phyloP scores from a whole-genome alignment of 2,113 vertebrate species.

The Chaetops frenatus region DNA sequence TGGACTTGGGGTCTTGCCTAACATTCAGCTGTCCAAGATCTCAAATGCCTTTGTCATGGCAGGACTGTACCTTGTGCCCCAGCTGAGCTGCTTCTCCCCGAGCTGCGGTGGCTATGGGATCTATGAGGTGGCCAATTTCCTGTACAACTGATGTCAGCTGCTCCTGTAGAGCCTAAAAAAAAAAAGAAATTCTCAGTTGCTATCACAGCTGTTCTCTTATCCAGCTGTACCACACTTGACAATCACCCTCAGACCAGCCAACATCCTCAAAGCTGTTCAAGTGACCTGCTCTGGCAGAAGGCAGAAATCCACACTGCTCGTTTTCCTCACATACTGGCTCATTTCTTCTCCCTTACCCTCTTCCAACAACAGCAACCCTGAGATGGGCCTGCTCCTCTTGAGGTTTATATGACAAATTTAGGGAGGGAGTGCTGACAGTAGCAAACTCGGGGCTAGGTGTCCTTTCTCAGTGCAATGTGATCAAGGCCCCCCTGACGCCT shows the following conservation, averaged over 20 bases:
- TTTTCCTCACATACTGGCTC: not conserved
- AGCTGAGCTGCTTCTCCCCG: constrained; percentile 95
- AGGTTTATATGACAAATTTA: not conserved
- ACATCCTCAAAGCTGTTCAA: not conserved
- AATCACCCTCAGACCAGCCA: not conserved
- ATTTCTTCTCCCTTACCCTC: not conserved
- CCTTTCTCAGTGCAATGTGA: not conserved
- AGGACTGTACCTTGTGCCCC: constrained; percentile 87
- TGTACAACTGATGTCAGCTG: constrained; percentile 96
- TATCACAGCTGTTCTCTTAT: not conserved
- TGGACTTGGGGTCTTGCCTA: not conserved
- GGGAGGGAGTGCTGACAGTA: not conserved
- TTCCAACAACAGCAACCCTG: not conserved
- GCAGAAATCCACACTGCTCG: not conserved
- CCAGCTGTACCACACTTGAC: not conserved
- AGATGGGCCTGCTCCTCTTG: not conserved
- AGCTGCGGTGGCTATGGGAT: constrained; percentile 90
- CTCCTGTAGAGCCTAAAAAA: constrained; percentile 89
- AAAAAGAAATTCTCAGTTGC: not conserved
- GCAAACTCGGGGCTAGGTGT: not conserved
- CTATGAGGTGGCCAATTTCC: constrained; percentile 95
- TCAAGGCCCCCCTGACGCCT: rapidly evolving
- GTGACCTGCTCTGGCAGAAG: not conserved
- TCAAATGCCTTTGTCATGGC: not conserved
- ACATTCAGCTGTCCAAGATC: rapidly evolving